These are phyloP conservation scores for Brenthis hecate DNA, from an alignment of 2,888 invertebrate genomes.

Conservation along the genomic window DNA sequence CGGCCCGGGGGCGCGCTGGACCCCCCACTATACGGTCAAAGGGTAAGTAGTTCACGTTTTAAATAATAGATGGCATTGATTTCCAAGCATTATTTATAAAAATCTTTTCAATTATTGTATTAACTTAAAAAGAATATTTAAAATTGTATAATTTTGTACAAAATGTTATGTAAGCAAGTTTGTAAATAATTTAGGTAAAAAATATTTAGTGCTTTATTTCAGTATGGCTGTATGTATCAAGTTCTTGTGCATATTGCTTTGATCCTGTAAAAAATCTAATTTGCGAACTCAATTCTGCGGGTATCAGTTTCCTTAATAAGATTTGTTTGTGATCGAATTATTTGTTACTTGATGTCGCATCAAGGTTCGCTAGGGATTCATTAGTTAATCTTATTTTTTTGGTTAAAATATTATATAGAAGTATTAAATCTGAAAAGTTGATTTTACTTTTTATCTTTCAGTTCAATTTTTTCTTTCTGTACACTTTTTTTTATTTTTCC, in stretches of 20 bases:
- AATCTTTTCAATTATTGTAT: not conserved
- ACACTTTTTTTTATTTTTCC: too few relatives aligned
- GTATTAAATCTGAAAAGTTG: too few relatives aligned
- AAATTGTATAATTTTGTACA: not conserved
- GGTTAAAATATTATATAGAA: too few relatives aligned
- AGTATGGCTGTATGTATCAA: constrained; percentile 4
- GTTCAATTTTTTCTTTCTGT: too few relatives aligned
- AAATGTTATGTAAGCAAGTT: not conserved
- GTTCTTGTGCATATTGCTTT: constrained; percentile 17
- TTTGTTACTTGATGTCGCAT: not conserved
- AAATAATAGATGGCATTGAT: constrained; percentile 60
- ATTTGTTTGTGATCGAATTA: constrained; percentile 21
- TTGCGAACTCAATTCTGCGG: constrained; percentile 11
- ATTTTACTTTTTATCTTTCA: too few relatives aligned
- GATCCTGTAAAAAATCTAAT: constrained; percentile 21
- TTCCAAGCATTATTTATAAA: not conserved
- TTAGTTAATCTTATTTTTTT: not conserved
- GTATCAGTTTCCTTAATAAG: constrained; percentile 12
- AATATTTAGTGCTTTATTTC: not conserved
- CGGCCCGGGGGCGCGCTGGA: constrained; percentile 85
- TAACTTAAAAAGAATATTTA: not conserved
- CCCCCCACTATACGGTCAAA: constrained; percentile 84
- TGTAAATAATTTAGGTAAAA: not conserved
- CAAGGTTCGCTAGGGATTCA: not conserved
- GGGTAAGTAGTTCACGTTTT: constrained; percentile 71